Conservation (phyloP, 2,797 vertebrate genomes). For the Zalophus californianus region DNA sequence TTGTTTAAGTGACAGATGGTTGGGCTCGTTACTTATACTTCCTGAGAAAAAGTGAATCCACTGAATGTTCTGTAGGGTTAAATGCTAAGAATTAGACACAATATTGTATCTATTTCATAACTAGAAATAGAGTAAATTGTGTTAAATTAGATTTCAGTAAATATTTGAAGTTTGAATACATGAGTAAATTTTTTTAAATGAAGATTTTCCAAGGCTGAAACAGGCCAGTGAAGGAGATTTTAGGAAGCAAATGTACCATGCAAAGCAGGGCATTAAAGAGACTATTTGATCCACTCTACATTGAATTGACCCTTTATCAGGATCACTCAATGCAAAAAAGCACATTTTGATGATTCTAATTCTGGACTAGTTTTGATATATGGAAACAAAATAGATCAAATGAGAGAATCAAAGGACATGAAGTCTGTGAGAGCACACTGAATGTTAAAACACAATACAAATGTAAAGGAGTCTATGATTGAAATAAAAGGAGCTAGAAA, state of each 20-base stretch:
- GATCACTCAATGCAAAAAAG: background rate
- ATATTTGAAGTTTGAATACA: background rate
- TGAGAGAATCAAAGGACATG: background rate
- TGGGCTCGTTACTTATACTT: background rate
- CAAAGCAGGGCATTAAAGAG: background rate
- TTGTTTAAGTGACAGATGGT: background rate
- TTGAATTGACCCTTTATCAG: background rate
- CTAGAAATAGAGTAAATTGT: background rate
- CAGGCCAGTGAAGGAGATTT: background rate
- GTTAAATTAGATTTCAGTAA: background rate
- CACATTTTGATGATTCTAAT: conserved; percentile 20
- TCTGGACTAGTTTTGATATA: conserved; percentile 4
- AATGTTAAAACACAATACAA: background rate
- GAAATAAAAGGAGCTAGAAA: background rate
- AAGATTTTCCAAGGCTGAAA: conserved; percentile 19
- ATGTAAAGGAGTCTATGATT: background rate
- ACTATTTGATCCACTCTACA: background rate
- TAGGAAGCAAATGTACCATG: background rate
- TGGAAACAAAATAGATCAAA: conserved; percentile 18
- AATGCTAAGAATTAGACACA: background rate
- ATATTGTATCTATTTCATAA: background rate
- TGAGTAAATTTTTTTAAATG: background rate
- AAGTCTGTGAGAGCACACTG: background rate
- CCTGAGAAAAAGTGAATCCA: background rate
- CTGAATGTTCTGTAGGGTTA: background rate